Evolutionary conservation across 2,888 invertebrate species (phyloP), one percentile per base, ranked within the genome.

Genomic region (Diadegma fenestrale): DNA sequence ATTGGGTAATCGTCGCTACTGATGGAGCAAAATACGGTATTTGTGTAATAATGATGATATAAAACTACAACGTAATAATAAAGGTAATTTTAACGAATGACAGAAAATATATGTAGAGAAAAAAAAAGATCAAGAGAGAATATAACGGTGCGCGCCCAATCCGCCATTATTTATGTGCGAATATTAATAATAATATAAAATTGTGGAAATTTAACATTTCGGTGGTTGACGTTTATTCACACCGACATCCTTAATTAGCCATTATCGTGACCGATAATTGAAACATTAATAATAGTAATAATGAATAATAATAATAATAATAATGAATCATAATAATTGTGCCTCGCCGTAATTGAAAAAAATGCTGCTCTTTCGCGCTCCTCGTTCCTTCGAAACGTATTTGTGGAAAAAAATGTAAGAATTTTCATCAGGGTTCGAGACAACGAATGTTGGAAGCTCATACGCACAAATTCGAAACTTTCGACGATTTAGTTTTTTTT

Each of bases 31-130:
- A n/a, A 37, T 37, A 37, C 37, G 37, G 37, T 37, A 68, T 68
- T 37, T 33, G 14, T 26, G n/a, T 19, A 68, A 45, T 78, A 82
- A 87, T 87, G 79, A 79, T 86, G 73, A 87, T 90, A 88, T 91
- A 89, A 88, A 90, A 90, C 90, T 92, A 91, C 88, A 89, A 87
- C 86, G 79, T 90, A 90, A 89, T 86, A 89, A 89, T 89, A 89
- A 90, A 88, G 86, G 88, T 88, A 89, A 89, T 89, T 87, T 88
- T 88, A 88, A 89, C 84, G 86, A 86, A 86, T 90, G 91, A 89
- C 90, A 90, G 89, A 87, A 88, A n/a, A n/a, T n/a, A n/a, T 82
- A 85, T 54, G 22, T 22, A 17, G 14, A 45, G 17, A 17, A 22
- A 19, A 22, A 22, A 54, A 54, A 87, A 79, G 85, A 71, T 37